These are phyloP conservation scores for Lasius fuliginosus DNA, from an alignment of 2,888 invertebrate genomes.

Conservation along the genomic window DNA sequence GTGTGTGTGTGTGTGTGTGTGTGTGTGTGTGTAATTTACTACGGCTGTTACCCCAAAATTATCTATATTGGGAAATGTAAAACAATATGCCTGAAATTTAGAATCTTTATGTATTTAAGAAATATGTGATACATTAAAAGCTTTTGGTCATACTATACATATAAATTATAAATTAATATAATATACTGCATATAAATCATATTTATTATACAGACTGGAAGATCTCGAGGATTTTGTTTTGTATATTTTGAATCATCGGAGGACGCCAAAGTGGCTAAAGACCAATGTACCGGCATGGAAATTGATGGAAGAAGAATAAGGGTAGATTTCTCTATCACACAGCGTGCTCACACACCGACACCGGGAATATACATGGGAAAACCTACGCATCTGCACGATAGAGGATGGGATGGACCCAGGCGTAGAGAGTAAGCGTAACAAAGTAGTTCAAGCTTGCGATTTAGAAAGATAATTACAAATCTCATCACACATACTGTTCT, in stretches of 20 bases:
- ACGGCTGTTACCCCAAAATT: not conserved
- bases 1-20: not conserved
- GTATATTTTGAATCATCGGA: conserved; percentile 96
- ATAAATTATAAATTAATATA: not conserved
- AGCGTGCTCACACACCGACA: conserved; percentile 98
- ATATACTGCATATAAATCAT: not conserved
- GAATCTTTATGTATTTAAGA: conserved; percentile 80
- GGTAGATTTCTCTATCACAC: conserved; percentile 98
- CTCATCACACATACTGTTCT: not conserved
- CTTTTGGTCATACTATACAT: conserved; percentile 80
- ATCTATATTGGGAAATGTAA: conserved; percentile 71
- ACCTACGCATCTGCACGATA: conserved; percentile 88
- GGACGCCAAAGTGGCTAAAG: conserved; percentile 97
- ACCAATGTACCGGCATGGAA: conserved; percentile 97
- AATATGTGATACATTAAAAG: conserved; percentile 82
- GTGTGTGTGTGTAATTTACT: not conserved
- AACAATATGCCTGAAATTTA: conserved; percentile 81
- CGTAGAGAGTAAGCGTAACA: conserved; percentile 88
- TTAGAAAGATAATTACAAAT: conserved; percentile 1
- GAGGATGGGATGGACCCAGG: conserved; percentile 81
- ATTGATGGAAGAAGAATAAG: conserved; percentile 97
- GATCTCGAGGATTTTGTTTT: conserved; percentile 98
- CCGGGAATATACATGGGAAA: conserved; percentile 99
- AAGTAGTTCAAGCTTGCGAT: not conserved
- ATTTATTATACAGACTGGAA: conserved; percentile 91